Evolutionary conservation across 2,888 invertebrate genomes (phyloP).

Genomic region (Pandemis corylana): DNA sequence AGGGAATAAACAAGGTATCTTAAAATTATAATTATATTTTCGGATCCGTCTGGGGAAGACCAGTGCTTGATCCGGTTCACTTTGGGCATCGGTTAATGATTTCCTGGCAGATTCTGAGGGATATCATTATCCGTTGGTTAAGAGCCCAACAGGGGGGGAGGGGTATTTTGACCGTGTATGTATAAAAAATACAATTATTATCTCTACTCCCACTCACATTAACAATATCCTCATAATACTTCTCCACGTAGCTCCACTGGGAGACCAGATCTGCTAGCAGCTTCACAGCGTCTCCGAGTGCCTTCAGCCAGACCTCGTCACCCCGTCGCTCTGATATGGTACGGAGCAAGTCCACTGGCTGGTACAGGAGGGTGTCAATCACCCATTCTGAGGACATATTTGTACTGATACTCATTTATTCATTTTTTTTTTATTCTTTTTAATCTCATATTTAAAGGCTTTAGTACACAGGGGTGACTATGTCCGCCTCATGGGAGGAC

Average conservation of each 20-base stretch:
- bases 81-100: too few relatives aligned
- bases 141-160: too few relatives aligned
- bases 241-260: not conserved
- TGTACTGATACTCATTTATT: not conserved
- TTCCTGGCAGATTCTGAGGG: too few relatives aligned
- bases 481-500: too few relatives aligned
- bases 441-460: too few relatives aligned
- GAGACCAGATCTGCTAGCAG: slow-evolving; percentile 9
- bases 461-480: too few relatives aligned
- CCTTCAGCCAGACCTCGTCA: slow-evolving; percentile 26
- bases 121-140: too few relatives aligned
- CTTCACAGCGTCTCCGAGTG: slow-evolving; percentile 14
- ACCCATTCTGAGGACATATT: slow-evolving; percentile 63
- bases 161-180: too few relatives aligned
- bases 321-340: slow-evolving; percentile 8
- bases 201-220: slow-evolving; percentile 12
- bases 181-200: too few relatives aligned
- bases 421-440: too few relatives aligned
- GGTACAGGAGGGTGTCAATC: slow-evolving; percentile 47
- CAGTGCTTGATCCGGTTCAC: too few relatives aligned
- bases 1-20: not conserved
- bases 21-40: not conserved
- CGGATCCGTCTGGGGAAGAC: too few relatives aligned
- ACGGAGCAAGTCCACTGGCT: slow-evolving; percentile 24
- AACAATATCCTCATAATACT: slow-evolving; percentile 22